Base-by-base conservation (phyloP, 2,113 vertebrate genomes). In the Lasiurus borealis region DNA sequence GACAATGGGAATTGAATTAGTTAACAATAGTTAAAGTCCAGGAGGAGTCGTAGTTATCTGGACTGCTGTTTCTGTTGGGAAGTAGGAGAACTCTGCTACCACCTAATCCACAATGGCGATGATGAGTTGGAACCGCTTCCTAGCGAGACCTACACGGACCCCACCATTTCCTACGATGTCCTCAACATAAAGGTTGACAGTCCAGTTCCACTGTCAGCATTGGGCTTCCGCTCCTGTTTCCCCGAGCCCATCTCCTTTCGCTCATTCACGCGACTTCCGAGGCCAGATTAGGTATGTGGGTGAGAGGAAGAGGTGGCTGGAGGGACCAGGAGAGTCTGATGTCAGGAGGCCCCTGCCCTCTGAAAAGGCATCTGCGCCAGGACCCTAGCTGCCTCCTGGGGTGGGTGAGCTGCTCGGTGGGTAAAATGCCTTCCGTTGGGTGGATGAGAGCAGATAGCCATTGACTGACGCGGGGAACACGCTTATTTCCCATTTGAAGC, bases 61-160 rank as follows among this genome's bases (percentile, higher is more conserved):
- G 62, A 83, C 25, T 88, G 90, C 23, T 16, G 12, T 64, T 85
- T 93, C 82, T 94, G 34, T 57, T 40, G 44, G 89, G 44, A 77
- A 72, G 59, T 11, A 40, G 83, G 36, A 59, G 64, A 85, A 80
- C 27, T 44, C 62, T 36, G 21, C 31, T 19, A 16, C 11, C 6
- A 29, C 52, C 46, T 62, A 21, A 6, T 29, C 34, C 29, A 6
- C 29, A 13, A 2, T 36, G 29, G 31, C 48, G 15, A 15, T 36
- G 19, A 23, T 13, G 25, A 23, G 25, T 31, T 81, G 29, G 34
- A 52, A 19, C 31, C 50, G 44, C 40, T 25, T 80, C 54, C 57
- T 66, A 64, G 25, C 11, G 27, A n/a, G 34, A 31, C 34, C 64
- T 40, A 3, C 10, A 0, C 18, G 46, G 9, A 3, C 44, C 3